Base-by-base conservation (phyloP, 2,797 vertebrate species). In the Hydrocynus forskahlii region DNA sequence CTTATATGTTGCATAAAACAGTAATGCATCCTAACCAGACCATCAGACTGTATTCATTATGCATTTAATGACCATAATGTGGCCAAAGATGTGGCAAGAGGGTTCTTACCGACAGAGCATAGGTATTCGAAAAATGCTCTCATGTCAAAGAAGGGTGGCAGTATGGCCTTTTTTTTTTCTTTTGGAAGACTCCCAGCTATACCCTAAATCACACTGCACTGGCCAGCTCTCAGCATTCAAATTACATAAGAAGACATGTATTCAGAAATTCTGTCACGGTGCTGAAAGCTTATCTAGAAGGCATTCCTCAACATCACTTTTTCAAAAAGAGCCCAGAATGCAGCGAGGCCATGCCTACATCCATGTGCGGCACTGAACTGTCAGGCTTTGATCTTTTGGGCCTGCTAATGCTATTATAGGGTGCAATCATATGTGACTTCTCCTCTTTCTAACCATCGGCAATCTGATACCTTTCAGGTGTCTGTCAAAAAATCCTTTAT, bases 351-450 rank as follows among this genome's bases (percentile, higher is more conserved):
- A 81, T 64, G 69, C 68, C 76, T 87, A 84, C 63, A 83, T 79
- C 79, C 82, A 38, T 73, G 55, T 70, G 43, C 45, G 35, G 54
- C 71, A 77, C 69, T 23, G 70, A 84, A 76, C 73, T 81, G 84
- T 83, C 69, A 75, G 55, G 80, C 91, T 90, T 90, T 91, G 89
- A 92, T 89, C 82, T 88, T 79, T 79, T 81, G 71, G 63, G 86
- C 83, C 69, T 76, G 69, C 79, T 86, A 75, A 85, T 88, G 77
- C 80, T 85, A 87, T 90, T 89, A 89, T 78, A 66, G 68, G 75
- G 80, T 76, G 87, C 89, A 86, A 80, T 87, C 87, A 81, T 66
- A 87, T 87, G 85, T 88, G 87, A 86, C 87, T 77, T 86, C 86
- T 91, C 75, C 29, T 78, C 82, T 91, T 90, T 89, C 87, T 81